phyloP scores from a whole-genome alignment of 2,797 vertebrate species.

The Epinephelus malabaricus region DNA sequence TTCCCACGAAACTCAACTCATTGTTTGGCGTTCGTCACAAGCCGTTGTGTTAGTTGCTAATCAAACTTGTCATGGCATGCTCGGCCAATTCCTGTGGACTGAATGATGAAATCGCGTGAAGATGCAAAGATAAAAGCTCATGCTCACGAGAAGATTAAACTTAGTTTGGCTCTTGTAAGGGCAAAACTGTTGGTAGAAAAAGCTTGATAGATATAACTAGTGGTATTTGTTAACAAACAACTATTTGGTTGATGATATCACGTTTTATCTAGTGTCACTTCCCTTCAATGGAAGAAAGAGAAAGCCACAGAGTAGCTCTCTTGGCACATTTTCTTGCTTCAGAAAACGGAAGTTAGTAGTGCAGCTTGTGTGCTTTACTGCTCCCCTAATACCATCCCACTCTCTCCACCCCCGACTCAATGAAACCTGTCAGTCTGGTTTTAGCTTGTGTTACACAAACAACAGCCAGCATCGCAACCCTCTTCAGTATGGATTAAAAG shows the following conservation, averaged over 20 bases:
- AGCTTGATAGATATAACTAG: not conserved
- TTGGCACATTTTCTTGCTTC: slow-evolving; percentile 6
- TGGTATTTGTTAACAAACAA: not conserved
- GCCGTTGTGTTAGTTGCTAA: slow-evolving; percentile 10
- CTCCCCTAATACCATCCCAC: slow-evolving; percentile 34
- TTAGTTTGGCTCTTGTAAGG: not conserved
- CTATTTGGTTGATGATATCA: not conserved
- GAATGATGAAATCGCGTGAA: slow-evolving; percentile 16
- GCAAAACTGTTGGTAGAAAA: not conserved
- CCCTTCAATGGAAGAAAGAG: not conserved
- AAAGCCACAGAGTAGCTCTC: not conserved
- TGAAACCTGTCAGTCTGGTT: slow-evolving; percentile 83
- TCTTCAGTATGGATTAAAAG: slow-evolving; percentile 33
- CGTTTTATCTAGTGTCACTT: not conserved
- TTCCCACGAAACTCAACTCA: not conserved
- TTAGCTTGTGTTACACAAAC: slow-evolving; percentile 66
- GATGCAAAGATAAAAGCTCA: slow-evolving; percentile 23
- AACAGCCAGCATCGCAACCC: slow-evolving; percentile 11
- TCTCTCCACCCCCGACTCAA: slow-evolving; percentile 74
- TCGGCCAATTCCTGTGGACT: slow-evolving; percentile 19
- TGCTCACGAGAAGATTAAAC: not conserved
- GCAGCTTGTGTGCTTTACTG: slow-evolving; percentile 10
- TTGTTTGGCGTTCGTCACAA: slow-evolving; percentile 16
- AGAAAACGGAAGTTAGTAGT: slow-evolving; percentile 44
- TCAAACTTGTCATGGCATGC: slow-evolving; percentile 62